These are phyloP conservation scores for Ceratothoa steindachneri DNA, from an alignment of 2,888 invertebrate genomes.

Conservation along the genomic window DNA sequence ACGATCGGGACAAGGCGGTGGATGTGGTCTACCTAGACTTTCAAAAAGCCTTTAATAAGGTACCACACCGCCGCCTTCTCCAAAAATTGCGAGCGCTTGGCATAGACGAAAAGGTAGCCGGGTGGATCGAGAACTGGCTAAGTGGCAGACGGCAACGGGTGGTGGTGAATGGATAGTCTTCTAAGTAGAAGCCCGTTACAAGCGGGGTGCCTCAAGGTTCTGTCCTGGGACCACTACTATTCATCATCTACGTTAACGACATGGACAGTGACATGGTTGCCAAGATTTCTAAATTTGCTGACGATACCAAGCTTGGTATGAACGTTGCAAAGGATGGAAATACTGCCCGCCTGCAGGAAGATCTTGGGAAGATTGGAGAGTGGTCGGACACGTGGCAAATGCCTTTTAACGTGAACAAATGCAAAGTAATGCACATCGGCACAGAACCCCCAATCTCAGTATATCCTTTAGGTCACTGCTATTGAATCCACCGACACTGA, in stretches of 20 bases:
- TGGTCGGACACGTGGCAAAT: slow-evolving; percentile 2
- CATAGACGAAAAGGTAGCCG: neutral
- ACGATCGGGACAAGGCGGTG: neutral
- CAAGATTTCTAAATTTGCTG: neutral
- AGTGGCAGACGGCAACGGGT: neutral
- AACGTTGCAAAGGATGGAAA: neutral
- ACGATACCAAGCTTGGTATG: neutral
- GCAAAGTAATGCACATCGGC: slow-evolving; percentile 13
- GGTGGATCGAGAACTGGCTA: neutral
- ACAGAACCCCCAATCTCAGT: neutral
- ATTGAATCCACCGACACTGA: neutral
- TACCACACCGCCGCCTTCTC: neutral
- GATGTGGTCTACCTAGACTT: neutral
- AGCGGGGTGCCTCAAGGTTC: neutral
- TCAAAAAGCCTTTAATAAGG: neutral
- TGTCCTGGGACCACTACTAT: neutral
- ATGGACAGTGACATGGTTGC: neutral
- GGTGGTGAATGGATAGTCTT: neutral
- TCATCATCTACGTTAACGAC: neutral
- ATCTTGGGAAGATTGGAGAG: neutral
- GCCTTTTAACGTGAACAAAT: slow-evolving; percentile 6
- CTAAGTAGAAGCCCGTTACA: neutral
- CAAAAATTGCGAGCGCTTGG: neutral
- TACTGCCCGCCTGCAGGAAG: neutral
- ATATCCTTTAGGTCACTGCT: neutral